These are phyloP conservation scores for Anneissia japonica DNA, from an alignment of 35 echinoderm and acorn worm species.

Conservation along the genomic window DNA sequence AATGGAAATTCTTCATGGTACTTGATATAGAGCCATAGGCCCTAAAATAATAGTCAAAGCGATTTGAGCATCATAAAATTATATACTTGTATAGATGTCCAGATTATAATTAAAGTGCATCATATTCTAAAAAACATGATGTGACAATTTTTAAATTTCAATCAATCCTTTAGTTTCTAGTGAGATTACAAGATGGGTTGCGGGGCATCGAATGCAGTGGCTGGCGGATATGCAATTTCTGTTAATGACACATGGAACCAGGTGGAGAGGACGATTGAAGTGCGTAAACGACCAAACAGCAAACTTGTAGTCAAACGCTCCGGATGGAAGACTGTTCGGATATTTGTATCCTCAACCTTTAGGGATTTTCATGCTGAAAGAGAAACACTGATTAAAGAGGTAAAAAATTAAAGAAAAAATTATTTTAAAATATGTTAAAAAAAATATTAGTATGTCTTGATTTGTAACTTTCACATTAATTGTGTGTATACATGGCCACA, in stretches of 20 bases:
- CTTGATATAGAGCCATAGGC: too few relatives aligned
- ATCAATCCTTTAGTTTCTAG: background rate
- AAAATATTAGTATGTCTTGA: background rate
- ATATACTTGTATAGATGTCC: too few relatives aligned
- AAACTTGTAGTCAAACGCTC: slow-evolving; percentile 76
- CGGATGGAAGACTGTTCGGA: slow-evolving; percentile 88
- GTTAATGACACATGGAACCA: slow-evolving; percentile 78
- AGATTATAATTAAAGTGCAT: too few relatives aligned
- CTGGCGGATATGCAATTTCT: slow-evolving; percentile 75
- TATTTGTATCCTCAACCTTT: slow-evolving; percentile 98
- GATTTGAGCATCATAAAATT: too few relatives aligned
- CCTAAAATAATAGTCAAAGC: too few relatives aligned
- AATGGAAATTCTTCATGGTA: too few relatives aligned
- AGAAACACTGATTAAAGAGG: slow-evolving; percentile 94
- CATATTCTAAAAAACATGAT: too few relatives aligned
- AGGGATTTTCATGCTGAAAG: slow-evolving; percentile 91
- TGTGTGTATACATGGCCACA: background rate
- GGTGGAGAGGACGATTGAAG: slow-evolving; percentile 55
- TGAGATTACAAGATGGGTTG: slow-evolving; percentile 64
- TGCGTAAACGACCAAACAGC: background rate
- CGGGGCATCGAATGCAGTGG: slow-evolving; percentile 65
- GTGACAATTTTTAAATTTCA: too few relatives aligned
- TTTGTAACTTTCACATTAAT: background rate
- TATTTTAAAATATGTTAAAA: background rate
- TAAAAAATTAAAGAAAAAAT: slow-evolving; percentile 32